Evolutionary conservation across 2,797 vertebrate species (phyloP).

Genomic region (Labeo calbasu): DNA sequence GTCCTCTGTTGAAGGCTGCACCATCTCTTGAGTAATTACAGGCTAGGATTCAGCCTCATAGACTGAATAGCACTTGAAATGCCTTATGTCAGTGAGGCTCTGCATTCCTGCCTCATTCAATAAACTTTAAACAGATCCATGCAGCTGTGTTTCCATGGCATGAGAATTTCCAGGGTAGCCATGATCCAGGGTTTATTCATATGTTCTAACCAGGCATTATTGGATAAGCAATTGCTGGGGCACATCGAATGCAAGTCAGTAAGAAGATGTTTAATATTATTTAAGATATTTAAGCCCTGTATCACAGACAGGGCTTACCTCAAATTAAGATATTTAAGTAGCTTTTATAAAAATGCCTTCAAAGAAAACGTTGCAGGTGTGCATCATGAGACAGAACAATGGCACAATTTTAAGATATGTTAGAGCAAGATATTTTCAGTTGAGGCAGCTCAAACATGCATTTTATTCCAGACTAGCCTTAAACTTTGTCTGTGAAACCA

Average conservation of each 20-base stretch:
- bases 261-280: neutral
- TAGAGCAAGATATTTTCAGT: too few relatives aligned
- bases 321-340: too few relatives aligned
- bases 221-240: neutral
- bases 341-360: too few relatives aligned
- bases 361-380: too few relatives aligned
- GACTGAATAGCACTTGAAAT: conserved; percentile 65
- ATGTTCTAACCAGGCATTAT: neutral
- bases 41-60: conserved; percentile 70
- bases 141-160: conserved; percentile 52
- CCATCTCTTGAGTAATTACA: conserved; percentile 77
- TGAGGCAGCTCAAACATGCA: too few relatives aligned
- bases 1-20: conserved; percentile 66
- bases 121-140: conserved; percentile 69
- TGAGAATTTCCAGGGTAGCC: conserved; percentile 57
- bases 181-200: conserved; percentile 62
- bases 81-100: conserved; percentile 60
- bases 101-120: conserved; percentile 63
- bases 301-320: too few relatives aligned
- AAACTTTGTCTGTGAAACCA: too few relatives aligned
- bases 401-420: too few relatives aligned
- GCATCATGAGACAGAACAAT: too few relatives aligned
- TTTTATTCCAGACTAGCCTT: too few relatives aligned
- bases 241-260: neutral
- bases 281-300: neutral